phyloP scores from a whole-genome alignment of 2,888 invertebrate genomes.

The Diarsia brunnea region DNA sequence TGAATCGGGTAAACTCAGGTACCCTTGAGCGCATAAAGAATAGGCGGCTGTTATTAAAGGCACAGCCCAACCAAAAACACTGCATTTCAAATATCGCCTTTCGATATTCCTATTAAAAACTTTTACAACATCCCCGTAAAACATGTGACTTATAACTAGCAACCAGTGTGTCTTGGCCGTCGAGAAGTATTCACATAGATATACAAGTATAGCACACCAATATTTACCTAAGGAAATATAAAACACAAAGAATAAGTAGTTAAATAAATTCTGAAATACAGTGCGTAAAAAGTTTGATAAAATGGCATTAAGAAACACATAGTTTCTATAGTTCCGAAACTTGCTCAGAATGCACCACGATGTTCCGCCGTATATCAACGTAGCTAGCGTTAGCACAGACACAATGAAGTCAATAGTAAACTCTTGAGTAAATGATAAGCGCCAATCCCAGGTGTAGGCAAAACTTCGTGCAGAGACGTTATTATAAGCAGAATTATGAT shows the following conservation, averaged over 20 bases:
- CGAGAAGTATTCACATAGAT: background rate
- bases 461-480: too few species aligned
- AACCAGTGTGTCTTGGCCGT: background rate
- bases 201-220: background rate
- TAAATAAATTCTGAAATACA: too few species aligned
- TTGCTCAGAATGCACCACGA: conserved; percentile 12
- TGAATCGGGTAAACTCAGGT: too few species aligned
- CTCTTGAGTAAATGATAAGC: too few species aligned
- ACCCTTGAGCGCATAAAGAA: too few species aligned
- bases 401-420: background rate
- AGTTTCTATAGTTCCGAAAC: conserved; percentile 1
- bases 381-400: background rate
- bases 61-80: background rate
- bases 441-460: too few species aligned
- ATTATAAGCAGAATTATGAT: too few species aligned
- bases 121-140: conserved; percentile 3
- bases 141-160: conserved; percentile 9
- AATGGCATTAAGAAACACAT: background rate
- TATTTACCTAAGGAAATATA: too few species aligned
- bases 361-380: background rate
- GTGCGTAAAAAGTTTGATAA: background rate
- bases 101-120: background rate
- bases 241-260: too few species aligned
- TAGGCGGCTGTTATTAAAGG: background rate
- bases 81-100: conserved; percentile 5